Percentiles rank a stretch among this genome's conserved stretches.
Evolutionary conservation across 2,797 vertebrate genomes (phyloP).

Genomic region (Gallinago stenura): DNA sequence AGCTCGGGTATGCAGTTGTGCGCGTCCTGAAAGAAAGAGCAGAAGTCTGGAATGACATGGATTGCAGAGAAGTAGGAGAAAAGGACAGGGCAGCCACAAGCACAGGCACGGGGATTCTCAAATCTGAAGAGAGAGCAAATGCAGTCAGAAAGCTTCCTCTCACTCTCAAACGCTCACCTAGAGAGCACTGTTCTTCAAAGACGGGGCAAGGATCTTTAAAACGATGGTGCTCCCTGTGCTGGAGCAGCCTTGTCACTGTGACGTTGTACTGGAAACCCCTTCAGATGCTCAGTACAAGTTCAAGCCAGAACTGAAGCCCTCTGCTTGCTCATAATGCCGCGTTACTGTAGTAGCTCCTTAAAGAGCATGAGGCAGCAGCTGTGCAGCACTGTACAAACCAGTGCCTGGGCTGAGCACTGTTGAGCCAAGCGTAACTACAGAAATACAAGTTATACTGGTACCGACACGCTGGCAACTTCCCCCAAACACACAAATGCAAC

Average conservation of each 20-base stretch:
- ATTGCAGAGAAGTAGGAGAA: neutral
- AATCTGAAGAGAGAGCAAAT: neutral
- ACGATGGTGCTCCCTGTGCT: neutral
- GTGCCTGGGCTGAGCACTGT: no score
- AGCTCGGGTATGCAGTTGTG: slow-evolving; percentile 97
- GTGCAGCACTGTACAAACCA: no score
- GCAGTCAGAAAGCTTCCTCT: neutral
- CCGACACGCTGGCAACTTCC: rapidly evolving
- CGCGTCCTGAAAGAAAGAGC: slow-evolving; percentile 87
- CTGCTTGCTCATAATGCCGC: neutral
- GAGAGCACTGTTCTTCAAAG: neutral
- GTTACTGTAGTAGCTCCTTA: no score
- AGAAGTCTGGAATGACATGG: neutral
- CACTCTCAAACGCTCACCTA: neutral
- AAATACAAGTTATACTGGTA: neutral
- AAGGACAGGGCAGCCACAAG: neutral
- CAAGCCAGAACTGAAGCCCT: neutral
- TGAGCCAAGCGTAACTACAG: rapidly evolving
- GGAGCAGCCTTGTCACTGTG: neutral
- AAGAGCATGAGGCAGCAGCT: neutral
- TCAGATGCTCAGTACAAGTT: neutral
- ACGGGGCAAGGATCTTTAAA: no score
- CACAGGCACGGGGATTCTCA: neutral
- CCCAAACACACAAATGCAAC: neutral
- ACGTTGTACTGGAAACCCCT: neutral